Base-by-base conservation (phyloP, 1,140 invertebrate genomes). In the Pogonomyrmex californicus region DNA sequence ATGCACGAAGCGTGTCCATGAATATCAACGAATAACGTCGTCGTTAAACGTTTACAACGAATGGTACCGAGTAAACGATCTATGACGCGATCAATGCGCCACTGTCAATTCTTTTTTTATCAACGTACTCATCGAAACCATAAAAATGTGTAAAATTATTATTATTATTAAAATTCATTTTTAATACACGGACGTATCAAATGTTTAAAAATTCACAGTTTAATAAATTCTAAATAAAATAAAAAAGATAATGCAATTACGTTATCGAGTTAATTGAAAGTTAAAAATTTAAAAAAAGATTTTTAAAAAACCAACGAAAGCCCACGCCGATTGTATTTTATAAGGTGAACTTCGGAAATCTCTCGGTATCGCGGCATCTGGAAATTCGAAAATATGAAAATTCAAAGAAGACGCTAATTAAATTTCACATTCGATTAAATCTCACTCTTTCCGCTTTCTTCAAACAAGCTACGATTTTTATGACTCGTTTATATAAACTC, bases 1-100 rank as follows among this genome's bases (percentile, higher is more conserved):
- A 75, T 81, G 63, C 65, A 14, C 78, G 38, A 54, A 70, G 65
- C 78, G 51, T 81, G 78, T 70, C 51, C 78, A 70, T 81, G 78
- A 81, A 81, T 81, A 81, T 70, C 78, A 81, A 81, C 78, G 65
- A 81, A 81, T 56, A 56, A 56, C 47, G 23, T 12, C 77, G 51
- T 38, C 49, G 63, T 38, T 81, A 81, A 81, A 81, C 65, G 63
- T 81, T 81, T 70, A 56, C 63, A 81, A 30, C 65, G 65, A 66
- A 17, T 65, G 23, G 62, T 65, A 56, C 23, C 49, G 65, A 70
- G 23, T 56, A 70, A 81, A 81, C 77, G 47, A 81, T 81, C 78
- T 68, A 81, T 81, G 49, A 70, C 47, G 23, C 62, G 23, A 79
- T 68, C 77, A 65, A 79, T 79, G 36, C 33, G 49, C 4, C 9